These are phyloP conservation scores for Umimayanthus chanpuru DNA, from an alignment of 92 coral and sea anemone genomes.

Conservation along the genomic window DNA sequence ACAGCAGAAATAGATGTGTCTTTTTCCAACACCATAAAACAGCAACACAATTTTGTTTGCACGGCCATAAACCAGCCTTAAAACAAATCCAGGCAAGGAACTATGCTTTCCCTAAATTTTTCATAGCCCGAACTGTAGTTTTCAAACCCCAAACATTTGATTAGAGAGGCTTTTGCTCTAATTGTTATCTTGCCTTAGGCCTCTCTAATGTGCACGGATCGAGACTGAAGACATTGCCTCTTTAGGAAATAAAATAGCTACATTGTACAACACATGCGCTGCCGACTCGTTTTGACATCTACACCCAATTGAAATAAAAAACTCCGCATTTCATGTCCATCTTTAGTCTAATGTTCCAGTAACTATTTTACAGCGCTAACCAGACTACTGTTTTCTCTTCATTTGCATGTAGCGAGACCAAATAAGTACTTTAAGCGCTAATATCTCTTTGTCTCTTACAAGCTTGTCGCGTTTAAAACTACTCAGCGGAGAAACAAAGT, in stretches of 20 bases:
- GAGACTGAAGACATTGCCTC: constrained; percentile 20
- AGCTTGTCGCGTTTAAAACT: neutral
- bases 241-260: constrained; percentile 34
- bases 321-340: neutral
- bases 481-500: neutral
- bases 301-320: constrained; percentile 1
- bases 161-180: constrained; percentile 29
- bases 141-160: constrained; percentile 27
- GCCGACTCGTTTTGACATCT: constrained; percentile 14
- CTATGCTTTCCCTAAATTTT: neutral
- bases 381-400: neutral
- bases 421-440: neutral
- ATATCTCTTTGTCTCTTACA: constrained; percentile 13
- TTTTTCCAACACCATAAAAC: neutral
- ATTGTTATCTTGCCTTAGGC: neutral
- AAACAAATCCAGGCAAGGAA: neutral
- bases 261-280: constrained; percentile 11
- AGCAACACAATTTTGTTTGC: neutral
- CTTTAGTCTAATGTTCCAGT: constrained; percentile 5
- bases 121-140: neutral
- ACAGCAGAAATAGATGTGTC: neutral
- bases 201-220: neutral
- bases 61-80: constrained; percentile 12
- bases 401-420: neutral
- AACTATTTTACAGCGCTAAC: constrained; percentile 9